These are phyloP conservation scores for Papilio dardanus DNA, from an alignment of 1,140 invertebrate species.

Conservation along the genomic window DNA sequence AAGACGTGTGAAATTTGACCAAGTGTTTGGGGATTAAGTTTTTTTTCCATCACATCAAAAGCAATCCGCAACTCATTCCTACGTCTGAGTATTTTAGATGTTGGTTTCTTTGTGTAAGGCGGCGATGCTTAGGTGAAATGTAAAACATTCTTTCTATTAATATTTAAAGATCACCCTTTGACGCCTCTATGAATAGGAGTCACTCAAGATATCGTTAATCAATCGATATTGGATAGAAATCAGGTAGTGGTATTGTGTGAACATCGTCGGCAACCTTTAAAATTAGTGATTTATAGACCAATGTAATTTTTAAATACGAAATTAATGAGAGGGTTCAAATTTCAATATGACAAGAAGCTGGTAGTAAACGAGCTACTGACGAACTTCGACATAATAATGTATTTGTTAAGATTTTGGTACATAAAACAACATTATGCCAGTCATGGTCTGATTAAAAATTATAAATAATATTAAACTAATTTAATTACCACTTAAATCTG, in stretches of 20 bases:
- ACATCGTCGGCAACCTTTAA: constrained; percentile 66
- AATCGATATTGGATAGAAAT: constrained; percentile 75
- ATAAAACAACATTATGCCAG: background rate
- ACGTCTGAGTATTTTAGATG: constrained; percentile 48
- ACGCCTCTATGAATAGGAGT: constrained; percentile 74
- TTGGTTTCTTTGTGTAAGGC: constrained; percentile 44
- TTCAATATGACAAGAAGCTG: constrained; percentile 53
- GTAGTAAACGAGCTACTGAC: constrained; percentile 51
- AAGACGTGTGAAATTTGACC: constrained; percentile 57
- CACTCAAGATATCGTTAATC: constrained; percentile 81
- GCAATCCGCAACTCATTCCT: constrained; percentile 44
- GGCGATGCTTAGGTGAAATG: constrained; percentile 60
- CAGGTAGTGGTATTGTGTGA: constrained; percentile 77
- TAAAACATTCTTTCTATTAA: constrained; percentile 76
- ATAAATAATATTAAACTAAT: background rate
- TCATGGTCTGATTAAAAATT: background rate
- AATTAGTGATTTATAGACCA: constrained; percentile 69
- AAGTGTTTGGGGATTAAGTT: background rate
- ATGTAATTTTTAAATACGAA: constrained; percentile 70
- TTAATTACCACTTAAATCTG: background rate
- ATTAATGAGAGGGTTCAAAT: constrained; percentile 57
- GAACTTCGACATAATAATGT: constrained; percentile 7
- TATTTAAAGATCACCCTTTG: constrained; percentile 76
- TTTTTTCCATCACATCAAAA: constrained; percentile 13
- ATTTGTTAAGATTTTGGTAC: background rate